These are phyloP conservation scores for Otus sunia DNA, from an alignment of 2,113 vertebrate species.

Conservation along the genomic window DNA sequence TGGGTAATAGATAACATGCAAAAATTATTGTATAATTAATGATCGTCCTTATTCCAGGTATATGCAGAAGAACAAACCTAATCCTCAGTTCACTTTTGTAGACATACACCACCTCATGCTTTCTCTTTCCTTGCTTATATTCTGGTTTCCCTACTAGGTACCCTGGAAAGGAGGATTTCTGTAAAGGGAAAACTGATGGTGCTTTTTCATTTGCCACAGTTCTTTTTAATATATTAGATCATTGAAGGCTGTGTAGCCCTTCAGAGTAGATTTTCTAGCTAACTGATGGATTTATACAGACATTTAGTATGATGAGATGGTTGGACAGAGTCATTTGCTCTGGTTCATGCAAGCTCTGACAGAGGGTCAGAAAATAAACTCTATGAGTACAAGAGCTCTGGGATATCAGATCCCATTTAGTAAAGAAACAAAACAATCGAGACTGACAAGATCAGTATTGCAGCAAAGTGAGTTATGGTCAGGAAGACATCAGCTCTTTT, in stretches of 20 bases:
- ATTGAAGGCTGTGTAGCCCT: neutral
- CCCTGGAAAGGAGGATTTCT: neutral
- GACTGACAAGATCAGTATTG: neutral
- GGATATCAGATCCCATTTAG: neutral
- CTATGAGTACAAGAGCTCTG: neutral
- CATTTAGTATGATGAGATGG: neutral
- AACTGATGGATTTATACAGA: neutral
- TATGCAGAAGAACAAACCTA: neutral
- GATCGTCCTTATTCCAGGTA: neutral
- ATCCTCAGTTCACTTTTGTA: neutral
- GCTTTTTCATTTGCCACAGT: neutral
- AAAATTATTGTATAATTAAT: neutral
- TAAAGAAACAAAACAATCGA: constrained; percentile 25
- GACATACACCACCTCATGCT: neutral
- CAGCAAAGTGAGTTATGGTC: neutral
- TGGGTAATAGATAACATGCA: neutral
- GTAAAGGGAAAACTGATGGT: neutral
- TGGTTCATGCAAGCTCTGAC: neutral
- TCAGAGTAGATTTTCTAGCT: constrained; percentile 21
- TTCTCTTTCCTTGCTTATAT: neutral
- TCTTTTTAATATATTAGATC: constrained; percentile 3
- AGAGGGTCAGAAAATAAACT: constrained; percentile 31
- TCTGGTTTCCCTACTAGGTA: neutral
- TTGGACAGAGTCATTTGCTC: neutral
- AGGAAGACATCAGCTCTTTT: neutral